Evolutionary conservation across 2,797 vertebrate genomes (phyloP).

Genomic region (Diplodus puntazzo): DNA sequence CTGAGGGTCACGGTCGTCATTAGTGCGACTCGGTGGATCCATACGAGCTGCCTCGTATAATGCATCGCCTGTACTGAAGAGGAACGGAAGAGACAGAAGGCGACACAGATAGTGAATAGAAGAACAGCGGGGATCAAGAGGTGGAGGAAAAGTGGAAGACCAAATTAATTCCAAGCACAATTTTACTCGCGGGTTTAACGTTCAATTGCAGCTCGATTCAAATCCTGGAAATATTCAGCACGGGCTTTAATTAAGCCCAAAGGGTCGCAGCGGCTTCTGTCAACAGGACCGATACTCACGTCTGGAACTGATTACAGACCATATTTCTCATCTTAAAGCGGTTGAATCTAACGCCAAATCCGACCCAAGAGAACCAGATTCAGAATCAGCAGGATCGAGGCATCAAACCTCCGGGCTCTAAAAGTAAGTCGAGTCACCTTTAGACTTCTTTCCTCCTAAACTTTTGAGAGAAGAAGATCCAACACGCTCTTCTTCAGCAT

Average conservation of each 20-base stretch:
- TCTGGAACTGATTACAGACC: background rate
- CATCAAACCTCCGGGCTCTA: background rate
- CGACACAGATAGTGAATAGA: background rate
- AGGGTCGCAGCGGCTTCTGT: background rate
- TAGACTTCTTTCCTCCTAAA: no score
- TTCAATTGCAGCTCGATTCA: background rate
- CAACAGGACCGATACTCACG: background rate
- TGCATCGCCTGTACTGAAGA: conserved; percentile 18
- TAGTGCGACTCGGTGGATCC: conserved; percentile 45
- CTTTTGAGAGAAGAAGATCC: no score
- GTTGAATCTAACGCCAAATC: background rate
- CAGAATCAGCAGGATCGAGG: background rate
- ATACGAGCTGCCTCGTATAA: conserved; percentile 29
- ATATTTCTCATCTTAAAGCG: conserved; percentile 12
- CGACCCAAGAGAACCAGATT: background rate
- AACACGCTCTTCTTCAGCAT: no score
- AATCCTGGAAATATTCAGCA: conserved; percentile 32
- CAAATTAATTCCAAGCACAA: conserved; percentile 4
- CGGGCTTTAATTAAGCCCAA: conserved; percentile 34
- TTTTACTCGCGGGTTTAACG: conserved; percentile 6
- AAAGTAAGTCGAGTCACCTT: background rate
- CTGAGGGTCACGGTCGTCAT: conserved; percentile 50
- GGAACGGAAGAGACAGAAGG: conserved; percentile 22
- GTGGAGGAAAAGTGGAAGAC: background rate
- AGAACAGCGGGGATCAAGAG: background rate